phyloP scores from a whole-genome alignment of 1,140 invertebrate species.

The Hycleus cichorii region DNA sequence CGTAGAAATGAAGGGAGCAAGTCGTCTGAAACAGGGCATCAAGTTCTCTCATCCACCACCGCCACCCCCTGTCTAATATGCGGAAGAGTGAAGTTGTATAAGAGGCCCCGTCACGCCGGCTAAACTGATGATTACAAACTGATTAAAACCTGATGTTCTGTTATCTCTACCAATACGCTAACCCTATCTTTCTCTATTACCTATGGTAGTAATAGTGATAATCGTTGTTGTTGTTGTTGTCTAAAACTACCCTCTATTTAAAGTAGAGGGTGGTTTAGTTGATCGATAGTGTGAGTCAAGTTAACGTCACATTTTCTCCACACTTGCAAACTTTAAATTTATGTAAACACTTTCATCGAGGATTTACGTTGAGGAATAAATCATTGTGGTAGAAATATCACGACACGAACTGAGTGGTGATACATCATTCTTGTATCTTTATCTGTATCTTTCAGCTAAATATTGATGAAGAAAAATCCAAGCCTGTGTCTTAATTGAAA shows the following conservation, averaged over 20 bases:
- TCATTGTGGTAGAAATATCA: constrained; percentile 2
- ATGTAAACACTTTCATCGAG: constrained; percentile 11
- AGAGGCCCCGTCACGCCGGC: constrained; percentile 33
- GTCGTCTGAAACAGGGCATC: too few relatives aligned
- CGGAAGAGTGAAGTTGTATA: constrained; percentile 24
- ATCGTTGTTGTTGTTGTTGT: too few relatives aligned
- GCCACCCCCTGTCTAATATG: constrained; percentile 18
- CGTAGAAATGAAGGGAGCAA: not conserved
- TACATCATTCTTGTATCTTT: too few relatives aligned
- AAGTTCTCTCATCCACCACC: not conserved
- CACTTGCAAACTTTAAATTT: constrained; percentile 5
- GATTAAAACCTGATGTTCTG: constrained; percentile 30
- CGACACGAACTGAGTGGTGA: too few relatives aligned
- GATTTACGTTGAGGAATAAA: constrained; percentile 1
- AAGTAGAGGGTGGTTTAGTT: not conserved
- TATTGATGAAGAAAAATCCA: too few relatives aligned
- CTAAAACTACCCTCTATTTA: too few relatives aligned
- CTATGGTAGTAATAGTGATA: too few relatives aligned
- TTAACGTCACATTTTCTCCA: constrained; percentile 2
- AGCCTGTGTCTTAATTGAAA: too few relatives aligned
- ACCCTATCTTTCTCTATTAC: too few relatives aligned
- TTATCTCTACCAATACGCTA: constrained; percentile 16
- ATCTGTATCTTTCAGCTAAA: too few relatives aligned
- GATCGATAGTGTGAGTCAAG: constrained; percentile 1
- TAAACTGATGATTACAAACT: constrained; percentile 36